Base-by-base conservation (phyloP, 2,113 vertebrate species). In the Perca fluviatilis region DNA sequence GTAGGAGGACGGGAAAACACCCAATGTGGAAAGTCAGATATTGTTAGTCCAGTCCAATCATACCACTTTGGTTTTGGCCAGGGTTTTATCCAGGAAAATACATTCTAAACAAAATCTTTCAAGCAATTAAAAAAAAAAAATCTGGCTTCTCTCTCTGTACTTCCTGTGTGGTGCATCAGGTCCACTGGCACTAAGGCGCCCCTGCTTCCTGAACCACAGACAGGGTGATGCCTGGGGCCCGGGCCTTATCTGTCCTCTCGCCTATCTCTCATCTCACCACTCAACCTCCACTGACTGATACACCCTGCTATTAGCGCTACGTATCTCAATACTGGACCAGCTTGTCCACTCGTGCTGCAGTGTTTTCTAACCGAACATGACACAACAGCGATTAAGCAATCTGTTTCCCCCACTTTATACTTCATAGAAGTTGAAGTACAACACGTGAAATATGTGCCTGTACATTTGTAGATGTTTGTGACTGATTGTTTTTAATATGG, bases 1-100 rank as follows among this genome's bases (percentile, higher is more conserved):
- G 98, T 99, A 90, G 96, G 96, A 71, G 1, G 33, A 53, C 3
- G 2, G 27, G n/a, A 51, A 0, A 33, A 21, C 33, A 5, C 21
- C 25, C 30, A 49, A 5, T 40, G 21, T 25, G 47, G 47, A 68
- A 61, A 43, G 49, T 54, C 14, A 60, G 16, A 50, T 33, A 21
- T 49, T 58, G 21, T 5, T n/a, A 9, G 11, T 46, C n/a, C 51
- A 47, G 15, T 47, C 30, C 11, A 25, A 25, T 67, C 25, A 4
- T 12, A 10, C 30, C 14, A 51, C 16, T 30, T 53, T 73, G n/a
- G 25, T 30, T 30, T 64, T 33, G 25, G 54, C 43, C 23, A 33
- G 11, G 25, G n/a, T 18, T 40, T 25, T 23, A 30, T 77, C 18
- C 2, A 5, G 3, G 40, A 18, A 62, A 54, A 64, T 50, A 40